Evolutionary conservation across 2,888 invertebrate species (phyloP).

Genomic region (Spodoptera picta): DNA sequence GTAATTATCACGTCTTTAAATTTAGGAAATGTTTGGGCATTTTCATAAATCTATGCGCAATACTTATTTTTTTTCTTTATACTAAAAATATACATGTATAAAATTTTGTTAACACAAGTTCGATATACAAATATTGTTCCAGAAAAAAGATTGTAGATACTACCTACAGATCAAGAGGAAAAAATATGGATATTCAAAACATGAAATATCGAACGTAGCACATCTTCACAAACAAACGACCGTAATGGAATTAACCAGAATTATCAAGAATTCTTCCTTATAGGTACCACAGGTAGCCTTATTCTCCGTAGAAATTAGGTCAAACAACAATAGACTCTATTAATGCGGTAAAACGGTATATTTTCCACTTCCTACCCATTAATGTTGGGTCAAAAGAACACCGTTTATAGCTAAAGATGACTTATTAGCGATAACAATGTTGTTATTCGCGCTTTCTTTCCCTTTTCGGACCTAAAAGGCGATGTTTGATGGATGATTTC

Average conservation of each 20-base stretch:
- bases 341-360: constrained; percentile 61
- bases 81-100: too few species aligned
- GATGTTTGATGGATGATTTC: constrained; percentile 25
- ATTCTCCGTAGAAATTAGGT: constrained; percentile 47
- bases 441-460: constrained; percentile 70
- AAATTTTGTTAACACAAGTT: too few species aligned
- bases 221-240: constrained; percentile 35
- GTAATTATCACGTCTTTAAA: too few species aligned
- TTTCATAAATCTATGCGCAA: too few species aligned
- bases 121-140: not conserved
- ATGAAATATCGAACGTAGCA: constrained; percentile 20
- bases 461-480: constrained; percentile 57
- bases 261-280: constrained; percentile 44
- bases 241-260: constrained; percentile 49
- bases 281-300: constrained; percentile 40
- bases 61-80: too few species aligned
- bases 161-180: not conserved
- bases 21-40: too few species aligned
- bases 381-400: constrained; percentile 71
- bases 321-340: constrained; percentile 63
- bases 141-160: not conserved
- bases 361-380: constrained; percentile 67
- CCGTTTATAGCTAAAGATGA: constrained; percentile 78
- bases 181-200: constrained; percentile 8
- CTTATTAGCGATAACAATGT: constrained; percentile 79